Evolutionary conservation across 2,888 invertebrate species (phyloP).

Genomic region (Homarus gammarus): DNA sequence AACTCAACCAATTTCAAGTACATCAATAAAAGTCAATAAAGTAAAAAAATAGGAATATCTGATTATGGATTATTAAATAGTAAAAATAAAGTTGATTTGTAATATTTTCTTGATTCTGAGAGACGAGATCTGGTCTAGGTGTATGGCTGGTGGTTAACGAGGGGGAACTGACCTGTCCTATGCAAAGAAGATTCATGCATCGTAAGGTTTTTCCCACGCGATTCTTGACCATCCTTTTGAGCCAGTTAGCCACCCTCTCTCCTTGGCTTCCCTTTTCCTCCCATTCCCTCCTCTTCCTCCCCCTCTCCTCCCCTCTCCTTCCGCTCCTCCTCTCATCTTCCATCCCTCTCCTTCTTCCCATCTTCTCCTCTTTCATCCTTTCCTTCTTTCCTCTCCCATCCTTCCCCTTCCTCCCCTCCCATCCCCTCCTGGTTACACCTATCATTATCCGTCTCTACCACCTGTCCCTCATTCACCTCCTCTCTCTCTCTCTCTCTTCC

Average conservation of each 20-base stretch:
- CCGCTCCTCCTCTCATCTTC: neutral
- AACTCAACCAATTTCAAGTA: no score
- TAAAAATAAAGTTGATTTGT: no score
- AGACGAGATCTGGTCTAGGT: no score
- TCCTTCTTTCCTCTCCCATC: neutral
- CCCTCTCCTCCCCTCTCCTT: neutral
- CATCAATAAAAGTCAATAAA: no score
- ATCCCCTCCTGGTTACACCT: no score
- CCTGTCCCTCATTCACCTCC: no score
- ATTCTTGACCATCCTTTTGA: conserved; percentile 45
- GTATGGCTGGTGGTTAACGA: conserved; percentile 24
- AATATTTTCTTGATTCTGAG: no score
- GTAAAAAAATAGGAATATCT: no score
- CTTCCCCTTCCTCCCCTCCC: neutral
- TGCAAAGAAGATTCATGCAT: conserved; percentile 46
- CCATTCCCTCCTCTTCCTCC: neutral
- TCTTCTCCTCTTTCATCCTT: neutral
- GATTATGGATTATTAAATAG: no score
- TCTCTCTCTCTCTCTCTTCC: neutral
- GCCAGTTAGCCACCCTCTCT: neutral
- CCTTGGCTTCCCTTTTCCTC: neutral
- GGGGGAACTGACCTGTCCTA: conserved; percentile 47
- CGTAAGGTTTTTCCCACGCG: conserved; percentile 45
- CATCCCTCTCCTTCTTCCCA: neutral
- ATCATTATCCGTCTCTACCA: neutral